Evolutionary conservation across 2,888 invertebrate species (phyloP).

Genomic region (Phalera bucephala): DNA sequence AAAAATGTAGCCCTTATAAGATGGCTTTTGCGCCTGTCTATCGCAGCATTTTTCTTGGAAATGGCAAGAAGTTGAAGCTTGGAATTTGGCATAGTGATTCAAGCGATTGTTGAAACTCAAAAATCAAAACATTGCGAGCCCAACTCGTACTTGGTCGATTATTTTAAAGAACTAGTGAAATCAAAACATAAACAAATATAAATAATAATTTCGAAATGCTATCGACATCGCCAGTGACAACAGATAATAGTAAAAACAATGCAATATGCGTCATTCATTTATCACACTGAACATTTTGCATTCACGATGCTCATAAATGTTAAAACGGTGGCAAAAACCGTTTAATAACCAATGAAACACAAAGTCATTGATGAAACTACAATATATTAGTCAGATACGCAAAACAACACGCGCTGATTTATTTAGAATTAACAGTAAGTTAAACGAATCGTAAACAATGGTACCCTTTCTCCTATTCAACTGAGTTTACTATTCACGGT

Average conservation of each 20-base stretch:
- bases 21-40: too few relatives aligned
- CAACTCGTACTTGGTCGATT: too few relatives aligned
- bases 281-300: slow-evolving; percentile 4
- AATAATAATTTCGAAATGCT: background rate
- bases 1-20: too few relatives aligned
- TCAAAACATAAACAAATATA: background rate
- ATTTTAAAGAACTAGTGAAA: too few relatives aligned
- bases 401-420: slow-evolving; percentile 29
- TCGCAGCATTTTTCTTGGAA: too few relatives aligned
- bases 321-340: slow-evolving; percentile 5
- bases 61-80: too few relatives aligned
- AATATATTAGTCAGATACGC: slow-evolving; percentile 25
- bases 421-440: slow-evolving; percentile 48
- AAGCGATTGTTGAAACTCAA: too few relatives aligned
- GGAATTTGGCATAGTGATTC: too few relatives aligned
- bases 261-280: slow-evolving; percentile 7
- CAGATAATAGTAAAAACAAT: slow-evolving; percentile 16
- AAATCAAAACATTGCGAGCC: too few relatives aligned
- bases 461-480: slow-evolving; percentile 39
- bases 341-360: slow-evolving; percentile 22
- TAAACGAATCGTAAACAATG: slow-evolving; percentile 39
- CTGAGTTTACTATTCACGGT: slow-evolving; percentile 19
- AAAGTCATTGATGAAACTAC: slow-evolving; percentile 23
- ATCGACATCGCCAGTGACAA: slow-evolving; percentile 1
- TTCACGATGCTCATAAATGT: slow-evolving; percentile 3